A percentile compares a stretch with the other conserved stretches of the same genome.
Evolutionary conservation across 2,888 invertebrate species (phyloP).

Genomic region (Drosophila austrosaltans): DNA sequence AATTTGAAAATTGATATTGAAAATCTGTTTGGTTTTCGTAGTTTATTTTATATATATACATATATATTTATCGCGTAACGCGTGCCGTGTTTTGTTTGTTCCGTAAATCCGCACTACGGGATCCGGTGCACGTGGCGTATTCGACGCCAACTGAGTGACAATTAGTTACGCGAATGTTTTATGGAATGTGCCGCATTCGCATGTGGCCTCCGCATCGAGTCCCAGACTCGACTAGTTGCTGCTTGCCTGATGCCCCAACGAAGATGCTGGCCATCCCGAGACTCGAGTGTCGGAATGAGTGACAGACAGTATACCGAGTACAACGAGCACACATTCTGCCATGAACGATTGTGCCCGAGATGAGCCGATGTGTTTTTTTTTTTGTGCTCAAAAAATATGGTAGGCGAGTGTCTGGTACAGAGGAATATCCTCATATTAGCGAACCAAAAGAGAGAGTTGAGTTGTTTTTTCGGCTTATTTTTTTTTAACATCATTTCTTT

Average conservation of each 20-base stretch:
- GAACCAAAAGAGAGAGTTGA: neutral
- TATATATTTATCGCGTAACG: constrained; percentile 4
- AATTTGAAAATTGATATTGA: constrained; percentile 5
- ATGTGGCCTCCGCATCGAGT: constrained; percentile 45
- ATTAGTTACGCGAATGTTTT: constrained; percentile 32
- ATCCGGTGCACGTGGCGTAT: constrained; percentile 72
- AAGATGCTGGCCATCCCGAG: constrained; percentile 28
- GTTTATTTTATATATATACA: neutral
- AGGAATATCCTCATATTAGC: constrained; percentile 4
- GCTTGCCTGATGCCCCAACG: constrained; percentile 20
- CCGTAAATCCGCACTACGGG: constrained; percentile 34
- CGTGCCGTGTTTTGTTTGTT: constrained; percentile 16
- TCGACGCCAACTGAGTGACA: constrained; percentile 65
- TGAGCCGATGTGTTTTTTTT: neutral
- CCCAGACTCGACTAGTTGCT: constrained; percentile 47
- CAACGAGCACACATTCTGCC: neutral
- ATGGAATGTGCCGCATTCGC: constrained; percentile 41
- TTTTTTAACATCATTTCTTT: constrained; percentile 1
- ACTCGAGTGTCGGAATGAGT: neutral
- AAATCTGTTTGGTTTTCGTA: constrained; percentile 13
- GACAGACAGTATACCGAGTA: neutral
- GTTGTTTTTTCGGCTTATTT: constrained; percentile 8
- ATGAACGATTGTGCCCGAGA: neutral
- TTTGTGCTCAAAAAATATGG: constrained; percentile 6
- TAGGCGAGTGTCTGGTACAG: neutral